Percentiles rank a stretch among this genome's conserved stretches.
Conservation (phyloP, 2,888 invertebrate genomes). For the Nomada goodeniana region DNA sequence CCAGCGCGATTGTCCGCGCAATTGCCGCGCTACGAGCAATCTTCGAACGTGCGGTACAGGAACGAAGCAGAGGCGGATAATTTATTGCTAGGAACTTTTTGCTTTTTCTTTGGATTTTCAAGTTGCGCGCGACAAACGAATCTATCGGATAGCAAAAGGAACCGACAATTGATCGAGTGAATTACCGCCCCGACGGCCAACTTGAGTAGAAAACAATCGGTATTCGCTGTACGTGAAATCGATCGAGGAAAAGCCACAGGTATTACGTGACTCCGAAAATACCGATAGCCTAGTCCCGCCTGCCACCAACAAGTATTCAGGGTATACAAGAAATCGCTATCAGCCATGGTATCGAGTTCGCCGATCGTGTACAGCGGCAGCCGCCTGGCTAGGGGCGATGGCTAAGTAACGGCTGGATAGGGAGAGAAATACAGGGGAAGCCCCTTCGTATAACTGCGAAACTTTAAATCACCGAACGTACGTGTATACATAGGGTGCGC, state of each 20-base stretch:
- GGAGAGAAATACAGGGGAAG: slow-evolving; percentile 17
- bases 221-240: slow-evolving; percentile 13
- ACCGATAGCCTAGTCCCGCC: not conserved
- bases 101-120: too few species aligned
- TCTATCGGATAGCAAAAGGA: too few species aligned
- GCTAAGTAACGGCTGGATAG: not conserved
- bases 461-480: slow-evolving; percentile 65
- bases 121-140: too few species aligned
- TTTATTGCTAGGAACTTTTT: too few species aligned
- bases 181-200: slow-evolving; percentile 1
- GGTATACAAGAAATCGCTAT: slow-evolving; percentile 2
- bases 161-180: not conserved
- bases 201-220: not conserved
- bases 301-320: slow-evolving; percentile 31
- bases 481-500: slow-evolving; percentile 39
- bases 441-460: slow-evolving; percentile 53
- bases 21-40: not conserved
- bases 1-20: not conserved
- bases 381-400: not conserved
- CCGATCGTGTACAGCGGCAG: not conserved
- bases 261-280: slow-evolving; percentile 10
- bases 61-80: too few species aligned
- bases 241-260: not conserved
- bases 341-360: slow-evolving; percentile 30
- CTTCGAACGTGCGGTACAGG: not conserved